Base-by-base conservation (phyloP, 2,113 vertebrate species). In the Xiphophorus hellerii region DNA sequence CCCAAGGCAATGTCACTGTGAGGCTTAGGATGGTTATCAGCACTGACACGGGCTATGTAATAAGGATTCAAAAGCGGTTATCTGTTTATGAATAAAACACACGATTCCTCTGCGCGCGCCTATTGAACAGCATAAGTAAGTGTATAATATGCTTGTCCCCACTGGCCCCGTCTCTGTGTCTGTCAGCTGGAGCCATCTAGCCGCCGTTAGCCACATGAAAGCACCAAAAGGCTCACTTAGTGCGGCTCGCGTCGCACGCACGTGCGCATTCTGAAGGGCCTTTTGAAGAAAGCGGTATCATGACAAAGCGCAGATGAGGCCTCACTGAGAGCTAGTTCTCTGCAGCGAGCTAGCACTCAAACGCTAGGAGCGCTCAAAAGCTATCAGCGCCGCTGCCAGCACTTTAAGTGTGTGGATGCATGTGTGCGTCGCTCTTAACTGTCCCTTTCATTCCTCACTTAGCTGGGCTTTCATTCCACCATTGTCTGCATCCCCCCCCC, bases 361-460 rank as follows among this genome's bases (percentile, higher is more conserved):
- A 92, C 92, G 88, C 90, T 90, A 86, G 84, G 81, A 67, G 86
- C 25, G 83, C 90, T 92, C 90, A 92, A 89, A 92, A 91, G 86
- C 86, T 82, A 90, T 93, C 89, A 88, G 65, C 80, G 86, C 77
- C 79, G 80, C 83, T 88, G 90, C 91, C 84, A 87, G 82, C 17
- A n/a, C 54, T 74, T 69, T 77, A 78, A 54, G 85, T 76, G 61
- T 44, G 64, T 68, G 73, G 29, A 37, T 74, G 31, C 67, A 73
- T 35, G 29, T 76, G 65, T 61, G 73, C 74, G 80, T 65, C 77
- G 66, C 81, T 89, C 61, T 83, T 63, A 90, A 88, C 89, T 83
- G 85, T 91, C 90, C 88, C 88, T 90, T 93, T 92, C 89, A 92
- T 93, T 89, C 87, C 90, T 91, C 91, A 92, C 89, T 92, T 92